A percentile compares a stretch with the other conserved stretches of the same genome.
phyloP scores from a whole-genome alignment of 2,113 vertebrate species.

The Cepphus grylle region DNA sequence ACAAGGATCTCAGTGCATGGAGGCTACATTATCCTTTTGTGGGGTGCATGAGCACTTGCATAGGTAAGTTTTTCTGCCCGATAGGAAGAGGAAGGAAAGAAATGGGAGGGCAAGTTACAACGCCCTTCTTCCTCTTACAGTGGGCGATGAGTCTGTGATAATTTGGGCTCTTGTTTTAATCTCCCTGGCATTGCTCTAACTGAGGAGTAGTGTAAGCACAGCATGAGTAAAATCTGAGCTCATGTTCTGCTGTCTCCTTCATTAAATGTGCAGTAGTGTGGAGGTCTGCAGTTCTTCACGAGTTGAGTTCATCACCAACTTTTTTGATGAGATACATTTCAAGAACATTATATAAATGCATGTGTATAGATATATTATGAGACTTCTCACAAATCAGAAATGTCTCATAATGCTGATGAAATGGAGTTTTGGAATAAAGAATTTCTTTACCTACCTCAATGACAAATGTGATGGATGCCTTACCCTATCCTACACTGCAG shows the following conservation, averaged over 20 bases:
- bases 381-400: background rate
- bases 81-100: background rate
- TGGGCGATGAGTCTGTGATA: background rate
- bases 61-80: rapidly evolving
- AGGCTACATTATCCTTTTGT: background rate
- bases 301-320: background rate
- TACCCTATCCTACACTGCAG: background rate
- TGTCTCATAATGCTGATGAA: background rate
- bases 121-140: background rate
- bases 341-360: background rate
- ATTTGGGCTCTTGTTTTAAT: background rate
- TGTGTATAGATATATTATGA: background rate
- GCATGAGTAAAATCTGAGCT: background rate
- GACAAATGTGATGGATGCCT: background rate
- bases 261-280: background rate
- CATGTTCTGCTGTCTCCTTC: background rate
- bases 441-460: background rate
- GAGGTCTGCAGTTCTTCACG: background rate
- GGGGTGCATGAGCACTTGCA: background rate
- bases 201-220: background rate
- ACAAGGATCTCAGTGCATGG: background rate
- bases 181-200: background rate
- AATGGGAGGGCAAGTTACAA: background rate
- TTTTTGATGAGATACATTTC: background rate
- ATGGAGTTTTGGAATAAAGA: background rate